These are phyloP conservation scores for Phalangium opilio DNA, from an alignment of 2,888 invertebrate species.

Conservation along the genomic window DNA sequence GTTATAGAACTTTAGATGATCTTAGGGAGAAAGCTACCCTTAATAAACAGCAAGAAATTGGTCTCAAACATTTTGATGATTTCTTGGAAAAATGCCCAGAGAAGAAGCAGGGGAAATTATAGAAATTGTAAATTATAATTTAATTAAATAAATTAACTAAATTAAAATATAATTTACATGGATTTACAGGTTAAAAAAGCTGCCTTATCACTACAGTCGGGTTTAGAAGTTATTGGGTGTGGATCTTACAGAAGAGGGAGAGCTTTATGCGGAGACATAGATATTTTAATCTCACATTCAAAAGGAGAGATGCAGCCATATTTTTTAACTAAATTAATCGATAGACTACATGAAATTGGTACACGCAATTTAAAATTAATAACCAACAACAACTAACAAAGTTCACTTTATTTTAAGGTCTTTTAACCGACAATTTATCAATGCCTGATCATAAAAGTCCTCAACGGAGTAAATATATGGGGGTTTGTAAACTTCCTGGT, in stretches of 20 bases:
- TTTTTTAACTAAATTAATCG: slow-evolving; percentile 28
- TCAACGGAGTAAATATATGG: slow-evolving; percentile 35
- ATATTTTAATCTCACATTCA: slow-evolving; percentile 35
- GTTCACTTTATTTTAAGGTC: slow-evolving; percentile 25
- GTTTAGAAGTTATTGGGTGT: slow-evolving; percentile 30
- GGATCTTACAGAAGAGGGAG: slow-evolving; percentile 37
- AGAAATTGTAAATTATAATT: slow-evolving; percentile 24
- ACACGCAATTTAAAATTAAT: slow-evolving; percentile 2
- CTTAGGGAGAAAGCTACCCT: slow-evolving; percentile 26
- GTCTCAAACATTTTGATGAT: slow-evolving; percentile 35
- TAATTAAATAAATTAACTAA: background rate
- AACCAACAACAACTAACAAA: no score
- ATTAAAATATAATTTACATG: slow-evolving; percentile 13
- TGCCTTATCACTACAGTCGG: slow-evolving; percentile 19
- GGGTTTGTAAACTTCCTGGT: slow-evolving; percentile 33
- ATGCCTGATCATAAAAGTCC: slow-evolving; percentile 29
- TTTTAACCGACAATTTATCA: slow-evolving; percentile 36
- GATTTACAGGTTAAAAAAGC: slow-evolving; percentile 26
- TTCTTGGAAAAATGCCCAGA: slow-evolving; percentile 34
- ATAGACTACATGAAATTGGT: slow-evolving; percentile 27
- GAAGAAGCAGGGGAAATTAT: slow-evolving; percentile 35
- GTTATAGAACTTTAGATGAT: slow-evolving; percentile 34
- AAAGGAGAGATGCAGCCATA: slow-evolving; percentile 32
- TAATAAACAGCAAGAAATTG: slow-evolving; percentile 35
- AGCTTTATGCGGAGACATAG: slow-evolving; percentile 36